phyloP scores from a whole-genome alignment of 2,113 vertebrate genomes.

The Lonchura striata region DNA sequence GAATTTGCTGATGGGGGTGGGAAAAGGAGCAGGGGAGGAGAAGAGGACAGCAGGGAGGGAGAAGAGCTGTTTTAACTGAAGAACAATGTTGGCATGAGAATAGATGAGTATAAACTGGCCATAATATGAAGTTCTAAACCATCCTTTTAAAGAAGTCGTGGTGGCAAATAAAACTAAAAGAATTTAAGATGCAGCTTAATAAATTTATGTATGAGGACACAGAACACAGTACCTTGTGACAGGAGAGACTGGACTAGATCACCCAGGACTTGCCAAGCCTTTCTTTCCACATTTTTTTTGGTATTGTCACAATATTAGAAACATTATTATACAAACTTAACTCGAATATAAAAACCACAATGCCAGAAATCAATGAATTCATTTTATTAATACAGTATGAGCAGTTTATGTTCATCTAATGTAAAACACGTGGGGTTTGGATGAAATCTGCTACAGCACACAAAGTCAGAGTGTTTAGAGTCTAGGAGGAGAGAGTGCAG shows the following conservation, averaged over 20 bases:
- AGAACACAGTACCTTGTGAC: constrained; percentile 37
- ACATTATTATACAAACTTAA: constrained; percentile 12
- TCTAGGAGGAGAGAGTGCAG: background rate
- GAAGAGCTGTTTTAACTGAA: constrained; percentile 37
- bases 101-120: constrained; percentile 43
- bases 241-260: constrained; percentile 45
- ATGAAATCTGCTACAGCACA: background rate
- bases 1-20: constrained; percentile 6
- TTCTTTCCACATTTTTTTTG: constrained; percentile 12
- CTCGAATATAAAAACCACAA: constrained; percentile 33
- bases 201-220: constrained; percentile 2
- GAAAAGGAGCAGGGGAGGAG: constrained; percentile 35
- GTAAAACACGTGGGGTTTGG: constrained; percentile 43
- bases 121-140: constrained; percentile 38
- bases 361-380: constrained; percentile 45
- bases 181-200: constrained; percentile 30
- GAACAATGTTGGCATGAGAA: constrained; percentile 68
- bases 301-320: constrained; percentile 38
- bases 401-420: constrained; percentile 58
- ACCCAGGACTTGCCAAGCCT: constrained; percentile 7
- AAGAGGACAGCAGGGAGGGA: constrained; percentile 54
- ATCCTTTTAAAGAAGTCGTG: constrained; percentile 5
- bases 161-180: constrained; percentile 43
- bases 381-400: constrained; percentile 53
- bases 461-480: background rate